Percentiles rank a stretch among this genome's conserved stretches.
phyloP scores from a whole-genome alignment of 2,797 vertebrate species.

The Alectoris magna region DNA sequence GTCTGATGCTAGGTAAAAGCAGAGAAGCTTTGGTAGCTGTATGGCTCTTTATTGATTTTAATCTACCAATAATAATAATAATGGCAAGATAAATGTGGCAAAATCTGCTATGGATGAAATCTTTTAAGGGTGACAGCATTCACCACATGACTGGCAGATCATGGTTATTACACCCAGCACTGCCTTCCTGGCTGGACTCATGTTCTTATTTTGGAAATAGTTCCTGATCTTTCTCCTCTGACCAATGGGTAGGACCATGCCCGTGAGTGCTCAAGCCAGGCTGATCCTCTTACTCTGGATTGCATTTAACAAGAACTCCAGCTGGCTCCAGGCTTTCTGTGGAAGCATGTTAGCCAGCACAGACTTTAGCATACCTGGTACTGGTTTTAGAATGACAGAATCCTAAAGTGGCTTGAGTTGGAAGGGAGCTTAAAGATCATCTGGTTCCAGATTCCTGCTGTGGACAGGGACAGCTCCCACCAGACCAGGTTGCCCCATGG shows the following conservation, averaged over 20 bases:
- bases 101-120: background rate
- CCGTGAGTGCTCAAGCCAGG: background rate
- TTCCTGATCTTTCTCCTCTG: background rate
- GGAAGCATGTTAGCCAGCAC: background rate
- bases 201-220: background rate
- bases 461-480: background rate
- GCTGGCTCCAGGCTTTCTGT: background rate
- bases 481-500: background rate
- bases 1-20: background rate
- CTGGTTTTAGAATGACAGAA: background rate
- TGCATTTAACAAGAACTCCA: constrained; percentile 10
- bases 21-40: background rate
- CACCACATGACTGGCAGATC: background rate
- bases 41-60: background rate
- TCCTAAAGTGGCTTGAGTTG: background rate
- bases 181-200: background rate
- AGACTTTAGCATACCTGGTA: background rate
- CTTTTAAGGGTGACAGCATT: background rate
- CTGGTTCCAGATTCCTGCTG: background rate
- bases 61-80: background rate
- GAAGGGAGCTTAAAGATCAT: background rate
- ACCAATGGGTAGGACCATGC: background rate
- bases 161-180: rapidly evolving
- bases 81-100: background rate
- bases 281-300: background rate